A percentile compares a stretch with the other conserved stretches of the same genome.
Evolutionary conservation across 2,113 vertebrate genomes (phyloP).

Genomic region (Microcebus murinus): DNA sequence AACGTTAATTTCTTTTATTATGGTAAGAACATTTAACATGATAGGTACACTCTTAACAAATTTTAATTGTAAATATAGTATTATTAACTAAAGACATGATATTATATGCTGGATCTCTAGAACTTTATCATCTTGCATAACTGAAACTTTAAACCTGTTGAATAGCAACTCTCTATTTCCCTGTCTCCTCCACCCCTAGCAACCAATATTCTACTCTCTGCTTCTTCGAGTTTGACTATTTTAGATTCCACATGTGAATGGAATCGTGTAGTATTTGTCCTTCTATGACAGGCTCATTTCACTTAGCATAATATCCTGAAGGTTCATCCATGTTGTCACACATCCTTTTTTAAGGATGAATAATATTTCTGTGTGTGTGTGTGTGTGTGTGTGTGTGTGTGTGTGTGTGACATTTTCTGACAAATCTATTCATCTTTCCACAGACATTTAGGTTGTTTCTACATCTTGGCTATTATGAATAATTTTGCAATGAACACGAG

Average conservation of each 20-base stretch:
- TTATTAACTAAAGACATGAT: background rate
- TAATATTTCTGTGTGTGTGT: background rate
- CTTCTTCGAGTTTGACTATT: background rate
- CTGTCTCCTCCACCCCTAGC: background rate
- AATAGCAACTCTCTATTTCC: background rate
- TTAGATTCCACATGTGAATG: background rate
- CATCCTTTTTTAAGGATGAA: background rate
- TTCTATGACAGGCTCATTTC: background rate
- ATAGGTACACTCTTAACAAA: background rate
- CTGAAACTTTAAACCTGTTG: background rate
- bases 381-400: background rate
- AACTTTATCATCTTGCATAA: background rate
- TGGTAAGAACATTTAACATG: background rate
- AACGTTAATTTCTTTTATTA: background rate
- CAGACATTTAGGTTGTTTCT: background rate
- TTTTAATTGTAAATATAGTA: background rate
- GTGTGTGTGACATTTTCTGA: background rate
- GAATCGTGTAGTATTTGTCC: background rate
- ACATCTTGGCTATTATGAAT: background rate
- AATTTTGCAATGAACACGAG: background rate
- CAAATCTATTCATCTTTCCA: background rate
- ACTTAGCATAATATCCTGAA: background rate
- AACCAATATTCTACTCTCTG: background rate
- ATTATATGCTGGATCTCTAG: background rate
- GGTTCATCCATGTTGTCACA: background rate